Conservation (phyloP, 2,797 vertebrate species). For the Pseudochirops cupreus region DNA sequence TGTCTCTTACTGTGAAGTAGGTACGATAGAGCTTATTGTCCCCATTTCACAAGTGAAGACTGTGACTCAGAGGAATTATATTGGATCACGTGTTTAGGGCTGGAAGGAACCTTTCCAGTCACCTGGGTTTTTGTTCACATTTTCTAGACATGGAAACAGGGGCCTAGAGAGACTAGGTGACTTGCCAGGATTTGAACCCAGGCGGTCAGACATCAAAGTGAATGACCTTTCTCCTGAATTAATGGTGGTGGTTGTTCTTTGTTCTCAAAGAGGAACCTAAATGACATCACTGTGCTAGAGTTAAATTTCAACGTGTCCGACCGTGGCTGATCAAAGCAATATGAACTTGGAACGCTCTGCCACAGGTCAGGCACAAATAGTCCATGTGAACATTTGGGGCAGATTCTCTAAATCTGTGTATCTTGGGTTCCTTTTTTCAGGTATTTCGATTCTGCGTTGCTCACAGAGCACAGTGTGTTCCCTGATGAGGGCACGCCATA, state of each 20-base stretch:
- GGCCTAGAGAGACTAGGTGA: neutral
- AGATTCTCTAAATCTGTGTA: neutral
- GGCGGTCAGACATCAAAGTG: neutral
- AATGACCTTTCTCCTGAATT: neutral
- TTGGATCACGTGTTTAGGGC: neutral
- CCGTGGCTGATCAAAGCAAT: neutral
- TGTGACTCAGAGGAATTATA: neutral
- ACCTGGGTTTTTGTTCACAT: neutral
- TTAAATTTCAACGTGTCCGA: neutral
- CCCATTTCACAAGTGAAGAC: neutral
- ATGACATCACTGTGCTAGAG: neutral
- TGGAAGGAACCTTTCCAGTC: neutral
- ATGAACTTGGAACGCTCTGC: neutral
- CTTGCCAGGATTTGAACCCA: neutral
- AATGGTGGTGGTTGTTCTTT: neutral
- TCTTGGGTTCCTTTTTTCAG: neutral
- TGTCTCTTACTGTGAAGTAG: neutral
- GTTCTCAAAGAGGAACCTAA: neutral
- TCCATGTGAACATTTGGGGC: neutral
- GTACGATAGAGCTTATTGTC: neutral
- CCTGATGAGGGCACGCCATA: neutral
- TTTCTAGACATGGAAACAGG: neutral
- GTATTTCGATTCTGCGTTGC: neutral
- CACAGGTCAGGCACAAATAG: neutral
- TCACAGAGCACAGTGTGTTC: neutral